Evolutionary conservation across 2,797 vertebrate species (phyloP).

Genomic region (Hemitrygon akajei): DNA sequence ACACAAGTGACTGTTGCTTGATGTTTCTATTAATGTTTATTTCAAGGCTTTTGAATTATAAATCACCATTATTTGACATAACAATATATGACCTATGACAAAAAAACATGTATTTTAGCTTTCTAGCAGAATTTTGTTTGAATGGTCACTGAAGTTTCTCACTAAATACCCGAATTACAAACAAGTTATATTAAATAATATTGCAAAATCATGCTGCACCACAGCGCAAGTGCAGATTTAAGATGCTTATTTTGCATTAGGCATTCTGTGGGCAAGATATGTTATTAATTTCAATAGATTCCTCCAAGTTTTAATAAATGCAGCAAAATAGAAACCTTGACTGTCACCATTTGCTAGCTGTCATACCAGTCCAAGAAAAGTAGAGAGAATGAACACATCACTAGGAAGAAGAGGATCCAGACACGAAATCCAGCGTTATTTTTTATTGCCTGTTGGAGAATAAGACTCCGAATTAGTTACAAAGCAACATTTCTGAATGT

Average conservation of each 20-base stretch:
- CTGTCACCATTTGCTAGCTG: constrained; percentile 60
- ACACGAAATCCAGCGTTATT: constrained; percentile 97
- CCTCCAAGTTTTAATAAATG: not conserved
- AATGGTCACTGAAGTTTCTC: not conserved
- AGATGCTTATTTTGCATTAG: not conserved
- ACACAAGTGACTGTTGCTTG: not conserved
- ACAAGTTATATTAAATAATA: constrained; percentile 8
- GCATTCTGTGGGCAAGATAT: not conserved
- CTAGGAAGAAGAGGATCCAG: constrained; percentile 97
- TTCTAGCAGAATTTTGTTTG: not conserved
- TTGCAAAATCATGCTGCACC: not conserved
- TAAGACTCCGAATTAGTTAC: not conserved
- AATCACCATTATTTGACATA: constrained; percentile 2
- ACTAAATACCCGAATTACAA: not conserved
- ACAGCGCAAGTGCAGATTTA: not conserved
- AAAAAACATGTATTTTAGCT: not conserved
- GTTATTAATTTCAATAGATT: constrained; percentile 6
- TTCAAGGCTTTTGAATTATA: constrained; percentile 8
- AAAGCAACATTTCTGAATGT: not conserved
- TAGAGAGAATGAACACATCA: constrained; percentile 97
- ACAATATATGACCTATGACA: not conserved
- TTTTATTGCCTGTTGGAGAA: constrained; percentile 78
- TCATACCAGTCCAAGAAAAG: constrained; percentile 98
- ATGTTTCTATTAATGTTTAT: not conserved
- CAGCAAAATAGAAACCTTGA: constrained; percentile 34